These are phyloP conservation scores for Meleagris gallopavo DNA, from an alignment of 2,113 vertebrate genomes.

Conservation along the genomic window DNA sequence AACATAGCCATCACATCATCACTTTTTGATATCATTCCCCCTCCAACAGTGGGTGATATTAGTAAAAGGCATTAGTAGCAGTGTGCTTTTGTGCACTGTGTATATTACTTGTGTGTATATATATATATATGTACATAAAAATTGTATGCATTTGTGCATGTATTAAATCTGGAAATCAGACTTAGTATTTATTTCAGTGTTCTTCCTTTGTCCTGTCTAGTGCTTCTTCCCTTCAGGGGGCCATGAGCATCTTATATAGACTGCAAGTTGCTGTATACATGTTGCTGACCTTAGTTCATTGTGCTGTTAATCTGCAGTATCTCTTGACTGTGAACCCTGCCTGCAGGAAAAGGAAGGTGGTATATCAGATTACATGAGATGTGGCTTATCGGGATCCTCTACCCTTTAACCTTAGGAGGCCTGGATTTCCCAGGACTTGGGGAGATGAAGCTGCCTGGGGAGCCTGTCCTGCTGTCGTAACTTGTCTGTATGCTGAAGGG, in stretches of 20 bases:
- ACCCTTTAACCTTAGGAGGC: conserved; percentile 45
- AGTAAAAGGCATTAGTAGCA: not conserved
- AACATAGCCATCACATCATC: not conserved
- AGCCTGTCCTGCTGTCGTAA: not conserved
- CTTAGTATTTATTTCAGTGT: not conserved
- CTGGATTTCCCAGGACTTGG: conserved; percentile 20
- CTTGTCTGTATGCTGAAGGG: not conserved
- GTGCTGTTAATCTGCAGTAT: conserved; percentile 19
- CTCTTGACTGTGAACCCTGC: not conserved
- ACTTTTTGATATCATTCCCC: not conserved
- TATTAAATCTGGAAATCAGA: not conserved
- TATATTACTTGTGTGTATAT: not conserved
- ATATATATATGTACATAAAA: not conserved
- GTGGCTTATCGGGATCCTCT: conserved; percentile 10
- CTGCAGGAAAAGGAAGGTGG: not conserved
- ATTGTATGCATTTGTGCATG: not conserved
- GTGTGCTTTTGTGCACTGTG: not conserved
- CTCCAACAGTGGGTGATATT: not conserved
- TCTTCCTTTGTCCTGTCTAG: not conserved
- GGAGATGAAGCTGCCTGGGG: conserved; percentile 1
- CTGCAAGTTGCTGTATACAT: not conserved
- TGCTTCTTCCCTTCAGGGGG: not conserved
- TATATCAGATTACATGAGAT: conserved; percentile 34
- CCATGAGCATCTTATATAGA: not conserved
- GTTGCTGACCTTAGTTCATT: not conserved